phyloP scores from a whole-genome alignment of 53 echinoderm and acorn worm genomes.

The Paracentrotus lividus region DNA sequence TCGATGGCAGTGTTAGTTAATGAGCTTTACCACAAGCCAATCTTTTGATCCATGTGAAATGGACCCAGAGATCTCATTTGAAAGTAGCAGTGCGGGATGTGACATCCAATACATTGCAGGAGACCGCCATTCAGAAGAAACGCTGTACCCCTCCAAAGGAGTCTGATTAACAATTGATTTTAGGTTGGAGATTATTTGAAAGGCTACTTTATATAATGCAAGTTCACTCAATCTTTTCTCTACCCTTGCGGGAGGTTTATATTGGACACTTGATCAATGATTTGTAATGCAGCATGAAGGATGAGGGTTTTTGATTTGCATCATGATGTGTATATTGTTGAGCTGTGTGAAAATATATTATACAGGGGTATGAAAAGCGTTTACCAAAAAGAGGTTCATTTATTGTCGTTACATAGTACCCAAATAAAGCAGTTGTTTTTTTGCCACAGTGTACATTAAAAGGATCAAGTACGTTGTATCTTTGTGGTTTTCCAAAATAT shows the following conservation, averaged over 20 bases:
- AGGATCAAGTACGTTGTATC: too few species aligned
- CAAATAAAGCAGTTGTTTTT: too few species aligned
- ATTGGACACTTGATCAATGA: constrained; percentile 23
- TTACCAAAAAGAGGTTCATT: too few species aligned
- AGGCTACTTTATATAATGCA: not conserved
- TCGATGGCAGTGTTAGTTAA: too few species aligned
- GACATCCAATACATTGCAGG: constrained; percentile 49
- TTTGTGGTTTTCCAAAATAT: too few species aligned
- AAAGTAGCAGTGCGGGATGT: constrained; percentile 37
- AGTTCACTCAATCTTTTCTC: not conserved
- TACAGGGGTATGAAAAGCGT: too few species aligned
- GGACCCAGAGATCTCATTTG: constrained; percentile 1
- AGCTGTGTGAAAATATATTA: too few species aligned
- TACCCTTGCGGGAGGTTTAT: constrained; percentile 1
- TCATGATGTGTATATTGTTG: too few species aligned
- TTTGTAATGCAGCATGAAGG: not conserved
- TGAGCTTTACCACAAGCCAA: too few species aligned
- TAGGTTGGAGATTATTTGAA: constrained; percentile 20
- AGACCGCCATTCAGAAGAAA: constrained; percentile 49
- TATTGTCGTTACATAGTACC: too few species aligned
- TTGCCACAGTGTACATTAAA: too few species aligned
- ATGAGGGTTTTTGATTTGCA: too few species aligned
- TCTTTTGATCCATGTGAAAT: not conserved
- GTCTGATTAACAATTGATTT: constrained; percentile 58
- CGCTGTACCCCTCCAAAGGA: not conserved